Percentiles rank a stretch among this genome's conserved stretches.
Evolutionary conservation across 2,888 invertebrate genomes (phyloP).

Genomic region (Epistrophe eligans): DNA sequence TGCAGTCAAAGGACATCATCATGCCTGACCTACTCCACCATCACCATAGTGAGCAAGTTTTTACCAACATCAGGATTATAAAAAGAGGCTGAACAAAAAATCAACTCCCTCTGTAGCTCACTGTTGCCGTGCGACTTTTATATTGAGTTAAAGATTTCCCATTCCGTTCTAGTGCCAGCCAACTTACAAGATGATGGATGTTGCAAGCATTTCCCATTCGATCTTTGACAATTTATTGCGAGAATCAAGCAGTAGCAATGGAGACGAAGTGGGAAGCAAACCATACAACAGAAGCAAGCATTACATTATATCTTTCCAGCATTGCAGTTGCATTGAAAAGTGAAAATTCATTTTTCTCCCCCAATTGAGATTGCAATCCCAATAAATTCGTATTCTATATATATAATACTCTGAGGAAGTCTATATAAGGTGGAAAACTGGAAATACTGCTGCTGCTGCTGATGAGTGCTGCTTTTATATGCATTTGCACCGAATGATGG

Average conservation of each 20-base stretch:
- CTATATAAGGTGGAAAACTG: not conserved
- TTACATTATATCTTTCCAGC: conserved; percentile 41
- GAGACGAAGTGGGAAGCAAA: not conserved
- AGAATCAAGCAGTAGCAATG: conserved; percentile 8
- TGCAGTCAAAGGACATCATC: conserved; percentile 55
- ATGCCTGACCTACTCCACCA: conserved; percentile 51
- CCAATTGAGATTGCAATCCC: not conserved
- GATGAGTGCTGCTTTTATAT: conserved; percentile 54
- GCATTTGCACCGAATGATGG: conserved; percentile 26
- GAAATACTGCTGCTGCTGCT: conserved; percentile 11
- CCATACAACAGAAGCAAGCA: conserved; percentile 48
- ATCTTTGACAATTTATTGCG: conserved; percentile 27
- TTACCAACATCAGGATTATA: conserved; percentile 23
- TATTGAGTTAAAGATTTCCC: conserved; percentile 60
- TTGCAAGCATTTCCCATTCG: not conserved
- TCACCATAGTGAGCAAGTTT: conserved; percentile 27
- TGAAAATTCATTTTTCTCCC: conserved; percentile 47
- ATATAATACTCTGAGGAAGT: not conserved
- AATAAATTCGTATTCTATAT: not conserved
- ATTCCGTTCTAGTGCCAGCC: conserved; percentile 13
- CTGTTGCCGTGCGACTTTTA: not conserved
- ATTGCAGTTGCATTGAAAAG: conserved; percentile 49
- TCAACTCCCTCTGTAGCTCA: not conserved
- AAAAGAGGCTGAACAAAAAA: conserved; percentile 16
- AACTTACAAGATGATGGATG: conserved; percentile 27